Conservation (phyloP, 2,888 invertebrate species). For the Muschampia plurimacula region DNA sequence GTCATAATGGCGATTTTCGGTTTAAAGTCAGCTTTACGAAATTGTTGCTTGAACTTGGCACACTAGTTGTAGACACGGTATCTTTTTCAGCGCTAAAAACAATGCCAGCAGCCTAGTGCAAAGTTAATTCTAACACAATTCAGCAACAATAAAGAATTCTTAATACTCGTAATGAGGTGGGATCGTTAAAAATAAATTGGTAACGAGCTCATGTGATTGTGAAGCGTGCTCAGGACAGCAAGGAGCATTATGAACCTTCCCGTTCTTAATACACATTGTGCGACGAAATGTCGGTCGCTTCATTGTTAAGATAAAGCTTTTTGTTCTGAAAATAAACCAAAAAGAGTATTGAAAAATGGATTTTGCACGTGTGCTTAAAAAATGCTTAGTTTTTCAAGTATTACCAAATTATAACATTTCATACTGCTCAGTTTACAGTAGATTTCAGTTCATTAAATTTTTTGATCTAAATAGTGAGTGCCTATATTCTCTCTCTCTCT, state of each 20-base stretch:
- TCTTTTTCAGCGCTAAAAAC: conserved; percentile 16
- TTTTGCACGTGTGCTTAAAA: background rate
- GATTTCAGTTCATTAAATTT: background rate
- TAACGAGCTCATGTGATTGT: conserved; percentile 27
- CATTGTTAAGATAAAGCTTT: conserved; percentile 8
- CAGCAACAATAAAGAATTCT: conserved; percentile 30
- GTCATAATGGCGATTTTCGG: background rate
- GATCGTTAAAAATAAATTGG: conserved; percentile 41
- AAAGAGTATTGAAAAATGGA: background rate
- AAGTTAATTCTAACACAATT: conserved; percentile 31
- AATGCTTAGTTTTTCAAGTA: background rate
- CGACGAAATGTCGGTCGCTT: background rate
- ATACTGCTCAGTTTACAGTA: background rate
- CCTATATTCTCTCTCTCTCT: too few species aligned
- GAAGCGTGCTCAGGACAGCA: conserved; percentile 29
- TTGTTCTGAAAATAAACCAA: background rate
- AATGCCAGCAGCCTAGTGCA: conserved; percentile 18
- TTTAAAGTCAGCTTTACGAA: background rate
- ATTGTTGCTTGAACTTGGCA: background rate
- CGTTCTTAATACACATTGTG: conserved; percentile 22
- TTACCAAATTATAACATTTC: too few species aligned
- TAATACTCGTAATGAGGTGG: conserved; percentile 29
- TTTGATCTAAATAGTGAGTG: too few species aligned
- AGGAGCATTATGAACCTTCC: conserved; percentile 15
- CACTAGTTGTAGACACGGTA: conserved; percentile 14